Evolutionary conservation across 1,140 invertebrate species (phyloP).

Genomic region (Aphaenogaster ashmeadi): DNA sequence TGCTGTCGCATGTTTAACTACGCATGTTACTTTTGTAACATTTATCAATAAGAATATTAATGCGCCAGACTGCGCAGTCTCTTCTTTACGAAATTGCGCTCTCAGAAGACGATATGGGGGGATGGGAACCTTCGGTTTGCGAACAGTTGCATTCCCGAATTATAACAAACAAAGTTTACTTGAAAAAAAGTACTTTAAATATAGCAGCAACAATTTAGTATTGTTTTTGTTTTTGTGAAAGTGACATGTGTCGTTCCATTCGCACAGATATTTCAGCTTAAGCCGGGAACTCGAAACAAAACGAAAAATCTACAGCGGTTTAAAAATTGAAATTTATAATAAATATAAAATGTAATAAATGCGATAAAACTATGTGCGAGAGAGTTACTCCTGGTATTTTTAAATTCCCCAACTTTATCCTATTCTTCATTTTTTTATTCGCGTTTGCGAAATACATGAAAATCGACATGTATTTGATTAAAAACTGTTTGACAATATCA

Average conservation of each 20-base stretch:
- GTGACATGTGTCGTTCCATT: background rate
- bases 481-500: background rate
- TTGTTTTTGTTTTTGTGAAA: constrained; percentile 2
- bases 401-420: background rate
- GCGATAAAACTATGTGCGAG: background rate
- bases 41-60: constrained; percentile 5
- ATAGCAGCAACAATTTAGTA: background rate
- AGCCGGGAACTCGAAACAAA: background rate
- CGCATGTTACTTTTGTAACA: no score
- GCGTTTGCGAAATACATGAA: background rate
- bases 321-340: constrained; percentile 4
- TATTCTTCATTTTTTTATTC: background rate
- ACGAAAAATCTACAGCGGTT: background rate
- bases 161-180: background rate
- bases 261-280: background rate
- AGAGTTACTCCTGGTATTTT: background rate
- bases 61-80: background rate
- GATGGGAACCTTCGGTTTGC: background rate
- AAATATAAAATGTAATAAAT: constrained; percentile 13
- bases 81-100: background rate
- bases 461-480: background rate
- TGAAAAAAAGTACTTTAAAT: background rate
- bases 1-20: background rate
- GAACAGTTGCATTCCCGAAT: background rate
- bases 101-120: background rate